Evolutionary conservation across 2,113 vertebrate species (phyloP).

Genomic region (Bothrops jararaca): DNA sequence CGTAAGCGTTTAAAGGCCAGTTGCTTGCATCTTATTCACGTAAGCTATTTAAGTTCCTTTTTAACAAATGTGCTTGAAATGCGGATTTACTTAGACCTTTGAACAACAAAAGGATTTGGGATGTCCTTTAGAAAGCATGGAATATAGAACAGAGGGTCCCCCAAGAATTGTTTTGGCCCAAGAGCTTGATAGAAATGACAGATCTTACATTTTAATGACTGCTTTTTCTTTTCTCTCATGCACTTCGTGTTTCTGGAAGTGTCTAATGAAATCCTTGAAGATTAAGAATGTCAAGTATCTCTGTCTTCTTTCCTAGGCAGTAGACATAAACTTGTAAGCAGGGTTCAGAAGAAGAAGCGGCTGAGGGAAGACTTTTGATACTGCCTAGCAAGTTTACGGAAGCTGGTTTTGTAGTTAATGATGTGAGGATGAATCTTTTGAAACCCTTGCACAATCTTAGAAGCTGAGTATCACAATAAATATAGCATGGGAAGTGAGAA

Average conservation of each 20-base stretch:
- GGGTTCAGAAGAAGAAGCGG: background rate
- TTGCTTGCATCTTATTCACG: background rate
- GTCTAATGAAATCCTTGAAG: constrained; percentile 49
- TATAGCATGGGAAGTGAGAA: background rate
- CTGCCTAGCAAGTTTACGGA: background rate
- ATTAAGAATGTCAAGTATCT: constrained; percentile 29
- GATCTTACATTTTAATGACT: constrained; percentile 56
- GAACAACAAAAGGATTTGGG: constrained; percentile 24
- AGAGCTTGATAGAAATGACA: constrained; percentile 63
- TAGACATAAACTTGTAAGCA: constrained; percentile 17
- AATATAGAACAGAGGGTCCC: constrained; percentile 69
- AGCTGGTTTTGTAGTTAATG: background rate
- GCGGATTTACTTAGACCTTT: background rate
- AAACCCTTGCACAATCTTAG: background rate
- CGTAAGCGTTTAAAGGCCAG: background rate
- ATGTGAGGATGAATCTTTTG: constrained; percentile 22
- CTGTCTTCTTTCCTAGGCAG: constrained; percentile 16
- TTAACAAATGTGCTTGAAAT: constrained; percentile 19
- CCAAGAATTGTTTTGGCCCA: constrained; percentile 66
- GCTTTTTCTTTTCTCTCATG: constrained; percentile 18
- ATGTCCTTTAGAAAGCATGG: constrained; percentile 36
- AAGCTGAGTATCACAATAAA: constrained; percentile 12
- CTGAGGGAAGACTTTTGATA: constrained; percentile 16
- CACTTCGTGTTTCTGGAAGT: constrained; percentile 30
- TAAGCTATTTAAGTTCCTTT: background rate